These are phyloP conservation scores for Xestia ashworthii DNA, from an alignment of 2,888 invertebrate genomes.

Conservation along the genomic window DNA sequence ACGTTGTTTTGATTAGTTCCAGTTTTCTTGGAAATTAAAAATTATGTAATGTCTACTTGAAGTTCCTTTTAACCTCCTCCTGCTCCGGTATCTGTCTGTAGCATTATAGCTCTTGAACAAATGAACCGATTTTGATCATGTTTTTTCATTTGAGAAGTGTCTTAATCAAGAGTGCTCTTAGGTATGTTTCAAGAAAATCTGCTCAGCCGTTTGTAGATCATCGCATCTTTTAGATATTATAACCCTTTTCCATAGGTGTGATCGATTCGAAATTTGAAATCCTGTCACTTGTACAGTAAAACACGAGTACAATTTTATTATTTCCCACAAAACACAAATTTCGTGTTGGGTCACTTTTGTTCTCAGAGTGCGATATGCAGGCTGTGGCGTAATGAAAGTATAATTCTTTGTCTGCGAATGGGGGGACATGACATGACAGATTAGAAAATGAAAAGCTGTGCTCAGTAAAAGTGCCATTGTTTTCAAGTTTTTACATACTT, in stretches of 20 bases:
- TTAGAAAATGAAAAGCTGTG: not conserved
- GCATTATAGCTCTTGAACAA: too few species aligned
- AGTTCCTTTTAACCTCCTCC: not conserved
- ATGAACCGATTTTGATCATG: too few species aligned
- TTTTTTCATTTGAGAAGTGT: too few species aligned
- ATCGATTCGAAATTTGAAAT: not conserved
- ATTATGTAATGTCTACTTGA: not conserved
- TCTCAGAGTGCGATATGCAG: not conserved
- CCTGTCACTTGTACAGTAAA: not conserved
- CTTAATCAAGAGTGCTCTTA: too few species aligned
- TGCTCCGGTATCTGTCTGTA: too few species aligned
- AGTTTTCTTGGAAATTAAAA: constrained; percentile 8
- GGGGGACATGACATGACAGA: too few species aligned
- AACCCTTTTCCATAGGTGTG: not conserved
- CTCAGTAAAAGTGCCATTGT: not conserved
- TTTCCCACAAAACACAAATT: too few species aligned
- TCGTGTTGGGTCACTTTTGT: too few species aligned
- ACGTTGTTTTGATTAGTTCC: constrained; percentile 12
- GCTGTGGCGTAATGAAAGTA: not conserved
- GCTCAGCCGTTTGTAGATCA: not conserved
- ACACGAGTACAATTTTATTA: not conserved
- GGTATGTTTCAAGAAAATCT: not conserved
- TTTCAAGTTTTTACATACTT: not conserved
- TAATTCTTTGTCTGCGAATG: not conserved
- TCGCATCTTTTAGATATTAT: not conserved